These are phyloP conservation scores for Dryas iulia DNA, from an alignment of 1,140 invertebrate species.

Conservation along the genomic window DNA sequence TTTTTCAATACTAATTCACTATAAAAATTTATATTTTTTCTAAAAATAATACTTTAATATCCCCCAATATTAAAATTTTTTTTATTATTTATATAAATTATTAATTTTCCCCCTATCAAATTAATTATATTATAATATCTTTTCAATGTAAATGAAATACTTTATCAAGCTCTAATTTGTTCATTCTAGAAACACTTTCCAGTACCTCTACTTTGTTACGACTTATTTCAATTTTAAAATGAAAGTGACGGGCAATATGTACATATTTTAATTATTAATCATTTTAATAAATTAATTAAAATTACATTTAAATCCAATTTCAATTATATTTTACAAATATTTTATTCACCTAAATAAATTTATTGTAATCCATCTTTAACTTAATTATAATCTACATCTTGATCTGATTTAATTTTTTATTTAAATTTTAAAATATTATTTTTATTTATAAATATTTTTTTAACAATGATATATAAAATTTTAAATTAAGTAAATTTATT, in stretches of 20 bases:
- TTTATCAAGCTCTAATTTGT: slow-evolving; percentile 80
- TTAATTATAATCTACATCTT: slow-evolving; percentile 81
- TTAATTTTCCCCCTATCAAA: slow-evolving; percentile 68
- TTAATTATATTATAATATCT: slow-evolving; percentile 82
- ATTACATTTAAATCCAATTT: too few relatives aligned
- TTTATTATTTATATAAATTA: slow-evolving; percentile 47
- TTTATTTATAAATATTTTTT: slow-evolving; percentile 73
- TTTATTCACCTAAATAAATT: too few relatives aligned
- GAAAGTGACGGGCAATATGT: too few relatives aligned
- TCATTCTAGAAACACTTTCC: slow-evolving; percentile 83
- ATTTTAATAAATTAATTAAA: too few relatives aligned
- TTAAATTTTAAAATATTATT: slow-evolving; percentile 58
- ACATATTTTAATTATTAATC: too few relatives aligned
- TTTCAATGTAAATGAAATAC: too few relatives aligned
- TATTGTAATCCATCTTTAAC: too few relatives aligned
- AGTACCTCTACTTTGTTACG: slow-evolving; percentile 87
- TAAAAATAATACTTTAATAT: slow-evolving; percentile 71
- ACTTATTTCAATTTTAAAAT: slow-evolving; percentile 85
- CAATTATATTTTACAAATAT: too few relatives aligned
- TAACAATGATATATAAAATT: slow-evolving; percentile 81
- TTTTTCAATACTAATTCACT: slow-evolving; percentile 79
- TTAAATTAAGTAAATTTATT: slow-evolving; percentile 77
- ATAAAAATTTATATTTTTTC: slow-evolving; percentile 74
- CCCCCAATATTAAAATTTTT: slow-evolving; percentile 43
- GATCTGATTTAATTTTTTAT: slow-evolving; percentile 79